Conservation (phyloP, 2,113 vertebrate genomes). For the Etia nguti region DNA sequence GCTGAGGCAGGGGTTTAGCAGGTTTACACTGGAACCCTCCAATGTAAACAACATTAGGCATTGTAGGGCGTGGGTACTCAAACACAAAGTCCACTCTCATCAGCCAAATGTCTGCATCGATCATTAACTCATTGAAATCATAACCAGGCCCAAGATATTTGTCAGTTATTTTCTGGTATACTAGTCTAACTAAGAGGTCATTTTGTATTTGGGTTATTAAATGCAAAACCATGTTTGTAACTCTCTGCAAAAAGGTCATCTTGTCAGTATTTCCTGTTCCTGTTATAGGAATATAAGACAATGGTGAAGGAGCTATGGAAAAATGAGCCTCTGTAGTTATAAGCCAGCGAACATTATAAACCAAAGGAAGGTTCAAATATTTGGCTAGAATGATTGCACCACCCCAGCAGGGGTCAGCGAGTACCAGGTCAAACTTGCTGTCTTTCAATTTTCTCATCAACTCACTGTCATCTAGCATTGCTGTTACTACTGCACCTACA, state of each 20-base stretch:
- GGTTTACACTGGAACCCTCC: too few species aligned
- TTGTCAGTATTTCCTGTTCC: background rate
- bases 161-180: background rate
- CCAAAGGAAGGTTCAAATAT: slow-evolving; percentile 65
- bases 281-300: background rate
- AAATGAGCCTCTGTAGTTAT: slow-evolving; percentile 41
- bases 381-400: slow-evolving; percentile 56
- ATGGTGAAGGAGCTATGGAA: background rate
- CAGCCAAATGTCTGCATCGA: background rate
- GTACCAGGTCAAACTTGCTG: slow-evolving; percentile 50
- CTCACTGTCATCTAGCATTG: slow-evolving; percentile 16
- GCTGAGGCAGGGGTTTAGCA: too few species aligned
- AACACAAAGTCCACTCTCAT: too few species aligned
- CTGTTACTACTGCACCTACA: background rate
- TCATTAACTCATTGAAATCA: background rate
- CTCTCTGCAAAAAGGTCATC: background rate
- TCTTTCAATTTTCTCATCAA: slow-evolving; percentile 28
- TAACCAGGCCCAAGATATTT: slow-evolving; percentile 31
- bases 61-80: too few species aligned
- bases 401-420: slow-evolving; percentile 58
- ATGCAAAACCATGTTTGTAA: background rate
- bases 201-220: background rate
- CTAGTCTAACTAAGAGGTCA: background rate
- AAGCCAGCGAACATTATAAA: slow-evolving; percentile 66
- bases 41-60: too few species aligned